Base-by-base conservation (phyloP, 2,797 vertebrate species). In the Moxostoma hubbsi region DNA sequence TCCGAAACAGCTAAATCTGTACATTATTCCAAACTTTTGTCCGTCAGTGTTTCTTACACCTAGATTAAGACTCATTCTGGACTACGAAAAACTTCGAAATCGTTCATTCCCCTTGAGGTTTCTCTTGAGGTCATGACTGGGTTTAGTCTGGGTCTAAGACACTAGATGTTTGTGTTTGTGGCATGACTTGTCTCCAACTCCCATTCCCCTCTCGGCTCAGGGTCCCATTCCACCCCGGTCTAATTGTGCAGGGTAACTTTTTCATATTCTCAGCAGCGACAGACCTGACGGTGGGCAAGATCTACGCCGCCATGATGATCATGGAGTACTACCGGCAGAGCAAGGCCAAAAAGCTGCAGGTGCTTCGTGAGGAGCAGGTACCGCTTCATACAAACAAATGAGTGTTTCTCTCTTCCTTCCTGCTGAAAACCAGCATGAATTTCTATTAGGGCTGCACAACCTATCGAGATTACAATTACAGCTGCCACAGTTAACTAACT, bases 231-330 rank as follows among this genome's bases (percentile, higher is more conserved):
- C 86, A 84, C 87, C 73, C 83, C 58, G 86, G 86, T 92, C 91
- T 93, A 93, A 94, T 93, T 89, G 91, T 90, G 86, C 92, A 94
- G 91, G 92, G 85, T 94, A 93, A 94, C 92, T 92, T 93, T 91
- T 93, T 90, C 91, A 90, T 94, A 51, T 88, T 93, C 70, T 92
- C 91, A 93, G 81, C 94, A 98, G 96, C 97, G 89, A 97, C 96
- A 8, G 97, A 98, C 92, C 93, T 98, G 92, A 98, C 97, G 0
- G 97, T 98, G 88, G 97, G 96, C 55, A 98, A 98, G 93, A 98
- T 98, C 93, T 98, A 98, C 55, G 97, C 97, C 0, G 97, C 97
- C 77, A 98, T 98, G 97, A 98, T 98, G 96, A 98, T 98, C 90
- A 98, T 98, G 96, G 96, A 98, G 66, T 98, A 98, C 85, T 98